Percentiles rank a stretch among this genome's conserved stretches.
These are phyloP conservation scores for Drosophila fuyamai DNA, from an alignment of 1,140 invertebrate species.

Conservation along the genomic window DNA sequence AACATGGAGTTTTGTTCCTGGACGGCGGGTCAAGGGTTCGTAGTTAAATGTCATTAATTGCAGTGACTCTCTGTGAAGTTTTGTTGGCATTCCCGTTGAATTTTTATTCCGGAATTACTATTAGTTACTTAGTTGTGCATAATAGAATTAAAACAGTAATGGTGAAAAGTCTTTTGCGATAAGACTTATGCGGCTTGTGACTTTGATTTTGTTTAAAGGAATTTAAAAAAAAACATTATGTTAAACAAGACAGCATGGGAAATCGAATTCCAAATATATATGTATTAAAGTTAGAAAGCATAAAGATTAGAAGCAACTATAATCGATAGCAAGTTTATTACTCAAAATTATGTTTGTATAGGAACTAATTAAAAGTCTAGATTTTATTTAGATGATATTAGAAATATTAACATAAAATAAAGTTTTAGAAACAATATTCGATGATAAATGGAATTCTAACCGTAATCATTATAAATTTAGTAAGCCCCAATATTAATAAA, in stretches of 20 bases:
- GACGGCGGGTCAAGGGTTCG: slow-evolving; percentile 9
- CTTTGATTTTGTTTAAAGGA: neutral
- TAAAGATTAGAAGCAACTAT: neutral
- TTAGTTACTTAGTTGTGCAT: neutral
- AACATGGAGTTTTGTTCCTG: slow-evolving; percentile 25
- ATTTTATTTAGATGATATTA: too few relatives aligned
- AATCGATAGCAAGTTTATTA: too few relatives aligned
- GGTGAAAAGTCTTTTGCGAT: neutral
- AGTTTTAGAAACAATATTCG: too few relatives aligned
- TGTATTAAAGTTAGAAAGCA: neutral
- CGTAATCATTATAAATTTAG: too few relatives aligned
- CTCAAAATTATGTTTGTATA: too few relatives aligned
- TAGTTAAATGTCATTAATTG: slow-evolving; percentile 30
- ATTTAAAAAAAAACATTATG: neutral
- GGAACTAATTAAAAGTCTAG: too few relatives aligned
- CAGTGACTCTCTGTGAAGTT: slow-evolving; percentile 11
- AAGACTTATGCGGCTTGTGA: neutral
- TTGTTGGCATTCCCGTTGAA: too few relatives aligned
- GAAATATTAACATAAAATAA: too few relatives aligned
- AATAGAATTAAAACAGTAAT: neutral
- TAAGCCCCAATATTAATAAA: too few relatives aligned
- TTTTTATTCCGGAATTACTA: neutral
- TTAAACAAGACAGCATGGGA: neutral
- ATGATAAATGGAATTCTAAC: too few relatives aligned
- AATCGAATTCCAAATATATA: neutral